Percentiles rank a stretch among this genome's conserved stretches.
Evolutionary conservation across 2,113 vertebrate genomes (phyloP).

Genomic region (Corythaeola cristata): DNA sequence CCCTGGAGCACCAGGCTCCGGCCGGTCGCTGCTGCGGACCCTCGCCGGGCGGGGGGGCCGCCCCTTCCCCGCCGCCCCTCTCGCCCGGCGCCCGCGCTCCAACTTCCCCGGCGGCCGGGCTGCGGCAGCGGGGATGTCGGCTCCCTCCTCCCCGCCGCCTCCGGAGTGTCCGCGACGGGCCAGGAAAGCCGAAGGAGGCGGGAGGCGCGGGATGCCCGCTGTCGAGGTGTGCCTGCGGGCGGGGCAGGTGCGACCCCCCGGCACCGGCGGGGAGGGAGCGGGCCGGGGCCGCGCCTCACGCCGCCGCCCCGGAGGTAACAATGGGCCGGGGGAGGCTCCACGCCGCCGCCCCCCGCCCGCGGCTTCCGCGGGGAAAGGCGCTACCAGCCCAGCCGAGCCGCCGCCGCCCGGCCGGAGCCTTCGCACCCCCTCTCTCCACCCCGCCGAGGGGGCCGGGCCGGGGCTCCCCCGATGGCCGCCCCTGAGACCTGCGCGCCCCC

Average conservation of each 20-base stretch:
- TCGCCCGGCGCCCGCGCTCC: neutral
- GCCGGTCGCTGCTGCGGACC: neutral
- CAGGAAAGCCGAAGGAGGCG: neutral
- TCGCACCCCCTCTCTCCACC: no score
- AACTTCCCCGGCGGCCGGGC: neutral
- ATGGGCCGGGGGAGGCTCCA: neutral
- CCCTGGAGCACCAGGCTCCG: neutral
- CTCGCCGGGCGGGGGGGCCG: neutral
- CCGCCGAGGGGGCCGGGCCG: no score
- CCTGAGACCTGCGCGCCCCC: no score
- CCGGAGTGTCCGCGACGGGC: neutral
- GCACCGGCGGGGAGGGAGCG: neutral
- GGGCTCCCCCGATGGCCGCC: no score
- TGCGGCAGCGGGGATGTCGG: neutral
- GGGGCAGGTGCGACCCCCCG: neutral
- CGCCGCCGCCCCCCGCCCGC: neutral
- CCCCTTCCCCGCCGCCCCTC: neutral
- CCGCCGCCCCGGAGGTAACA: neutral
- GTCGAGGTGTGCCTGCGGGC: neutral
- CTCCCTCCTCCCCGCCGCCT: neutral
- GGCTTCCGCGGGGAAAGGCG: neutral
- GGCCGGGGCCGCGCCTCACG: neutral
- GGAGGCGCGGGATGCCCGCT: neutral
- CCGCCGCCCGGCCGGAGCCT: no score
- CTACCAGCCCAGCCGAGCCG: neutral